phyloP scores from a whole-genome alignment of 2,113 vertebrate genomes.

The Ailurus styani region DNA sequence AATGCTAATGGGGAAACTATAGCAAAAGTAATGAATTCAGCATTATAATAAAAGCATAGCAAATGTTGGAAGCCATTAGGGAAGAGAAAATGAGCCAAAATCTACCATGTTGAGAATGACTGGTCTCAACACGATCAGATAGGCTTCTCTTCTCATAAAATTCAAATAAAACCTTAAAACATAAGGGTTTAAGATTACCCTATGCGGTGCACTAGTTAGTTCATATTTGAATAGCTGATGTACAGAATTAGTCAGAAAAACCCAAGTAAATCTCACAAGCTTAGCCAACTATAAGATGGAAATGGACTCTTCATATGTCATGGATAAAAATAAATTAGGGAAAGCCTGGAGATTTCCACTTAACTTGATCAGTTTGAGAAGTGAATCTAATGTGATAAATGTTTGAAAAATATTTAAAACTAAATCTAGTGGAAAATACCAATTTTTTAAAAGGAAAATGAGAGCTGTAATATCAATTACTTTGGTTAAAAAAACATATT shows the following conservation, averaged over 20 bases:
- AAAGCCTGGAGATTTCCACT: not conserved
- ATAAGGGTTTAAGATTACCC: conserved; percentile 9
- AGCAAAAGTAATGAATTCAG: not conserved
- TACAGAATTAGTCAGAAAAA: not conserved
- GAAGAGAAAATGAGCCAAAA: not conserved
- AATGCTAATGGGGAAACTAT: not conserved
- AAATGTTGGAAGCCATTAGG: not conserved
- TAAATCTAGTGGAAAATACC: conserved; percentile 15
- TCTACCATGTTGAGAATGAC: not conserved
- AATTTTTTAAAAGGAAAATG: not conserved
- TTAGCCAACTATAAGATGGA: not conserved
- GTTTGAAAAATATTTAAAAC: conserved; percentile 20
- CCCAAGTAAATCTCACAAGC: not conserved
- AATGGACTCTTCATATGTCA: not conserved
- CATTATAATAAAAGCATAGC: conserved; percentile 4
- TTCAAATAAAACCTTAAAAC: not conserved
- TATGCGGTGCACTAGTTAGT: not conserved
- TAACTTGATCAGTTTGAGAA: not conserved
- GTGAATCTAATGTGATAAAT: not conserved
- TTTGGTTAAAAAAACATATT: not conserved
- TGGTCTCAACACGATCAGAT: not conserved
- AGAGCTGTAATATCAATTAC: not conserved
- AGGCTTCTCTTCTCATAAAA: conserved; percentile 30
- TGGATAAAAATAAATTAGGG: conserved; percentile 27
- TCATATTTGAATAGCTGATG: conserved; percentile 5